Evolutionary conservation across 2,113 vertebrate species (phyloP).

Genomic region (Phalacrocorax carbo): DNA sequence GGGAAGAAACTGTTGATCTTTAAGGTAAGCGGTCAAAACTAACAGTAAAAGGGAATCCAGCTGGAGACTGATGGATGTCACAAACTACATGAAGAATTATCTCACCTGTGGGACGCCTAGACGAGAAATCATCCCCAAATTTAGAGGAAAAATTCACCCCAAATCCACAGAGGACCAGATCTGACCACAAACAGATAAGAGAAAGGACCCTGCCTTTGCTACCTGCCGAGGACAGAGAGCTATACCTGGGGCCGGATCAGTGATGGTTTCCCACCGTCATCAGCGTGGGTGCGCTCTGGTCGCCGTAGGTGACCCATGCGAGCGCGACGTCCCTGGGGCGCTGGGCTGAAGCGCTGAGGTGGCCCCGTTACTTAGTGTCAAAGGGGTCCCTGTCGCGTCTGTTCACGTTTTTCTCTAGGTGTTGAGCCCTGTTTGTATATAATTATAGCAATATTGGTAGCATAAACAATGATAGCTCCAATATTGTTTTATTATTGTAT

Average conservation of each 20-base stretch:
- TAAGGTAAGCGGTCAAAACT: background rate
- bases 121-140: background rate
- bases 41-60: background rate
- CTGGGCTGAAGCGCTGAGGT: background rate
- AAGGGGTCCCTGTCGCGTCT: background rate
- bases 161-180: background rate
- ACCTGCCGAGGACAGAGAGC: background rate
- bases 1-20: background rate
- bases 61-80: background rate
- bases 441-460: background rate
- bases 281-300: background rate
- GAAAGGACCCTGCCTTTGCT: background rate
- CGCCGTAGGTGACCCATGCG: fast-evolving
- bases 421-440: background rate
- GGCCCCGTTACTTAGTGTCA: no score
- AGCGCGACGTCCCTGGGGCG: background rate
- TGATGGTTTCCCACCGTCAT: fast-evolving
- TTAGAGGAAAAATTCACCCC: background rate
- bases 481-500: background rate
- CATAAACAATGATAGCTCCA: background rate
- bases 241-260: fast-evolving
- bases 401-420: background rate
- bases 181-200: background rate
- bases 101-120: background rate
- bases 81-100: background rate